phyloP scores from a whole-genome alignment of 2,797 vertebrate genomes.

The Enteromius fasciolatus region DNA sequence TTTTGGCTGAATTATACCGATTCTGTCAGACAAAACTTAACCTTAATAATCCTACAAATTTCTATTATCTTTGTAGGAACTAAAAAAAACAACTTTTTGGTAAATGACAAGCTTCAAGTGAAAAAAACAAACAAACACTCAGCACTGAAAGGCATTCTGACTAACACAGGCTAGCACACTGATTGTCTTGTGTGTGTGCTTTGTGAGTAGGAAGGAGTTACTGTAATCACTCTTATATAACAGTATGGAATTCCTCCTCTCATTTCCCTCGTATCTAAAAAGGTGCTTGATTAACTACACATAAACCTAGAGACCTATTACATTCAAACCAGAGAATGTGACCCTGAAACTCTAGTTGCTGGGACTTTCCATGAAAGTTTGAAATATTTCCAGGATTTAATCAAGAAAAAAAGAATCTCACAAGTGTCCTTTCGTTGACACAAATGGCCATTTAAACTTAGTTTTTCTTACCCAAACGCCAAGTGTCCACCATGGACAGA shows the following conservation, averaged over 20 bases:
- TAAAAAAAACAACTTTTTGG: neutral
- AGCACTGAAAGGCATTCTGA: neutral
- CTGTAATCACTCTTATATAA: constrained; percentile 43
- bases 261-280: neutral
- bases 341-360: constrained; percentile 15
- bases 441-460: neutral
- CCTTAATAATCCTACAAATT: neutral
- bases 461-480: constrained; percentile 81
- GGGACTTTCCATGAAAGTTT: constrained; percentile 21
- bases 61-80: neutral
- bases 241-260: neutral
- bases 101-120: neutral
- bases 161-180: neutral
- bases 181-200: neutral
- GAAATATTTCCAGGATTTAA: constrained; percentile 35
- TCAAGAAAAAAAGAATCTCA: constrained; percentile 15
- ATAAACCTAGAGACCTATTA: constrained; percentile 16
- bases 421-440: constrained; percentile 3
- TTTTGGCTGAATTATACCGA: neutral
- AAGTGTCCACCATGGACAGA: constrained; percentile 85
- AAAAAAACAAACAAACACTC: neutral
- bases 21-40: neutral
- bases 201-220: neutral
- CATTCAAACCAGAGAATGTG: constrained; percentile 38
- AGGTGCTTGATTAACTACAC: constrained; percentile 28